A percentile compares a stretch with the other conserved stretches of the same genome.
Evolutionary conservation across 2,797 vertebrate genomes (phyloP).

Genomic region (Trachops cirrhosus): DNA sequence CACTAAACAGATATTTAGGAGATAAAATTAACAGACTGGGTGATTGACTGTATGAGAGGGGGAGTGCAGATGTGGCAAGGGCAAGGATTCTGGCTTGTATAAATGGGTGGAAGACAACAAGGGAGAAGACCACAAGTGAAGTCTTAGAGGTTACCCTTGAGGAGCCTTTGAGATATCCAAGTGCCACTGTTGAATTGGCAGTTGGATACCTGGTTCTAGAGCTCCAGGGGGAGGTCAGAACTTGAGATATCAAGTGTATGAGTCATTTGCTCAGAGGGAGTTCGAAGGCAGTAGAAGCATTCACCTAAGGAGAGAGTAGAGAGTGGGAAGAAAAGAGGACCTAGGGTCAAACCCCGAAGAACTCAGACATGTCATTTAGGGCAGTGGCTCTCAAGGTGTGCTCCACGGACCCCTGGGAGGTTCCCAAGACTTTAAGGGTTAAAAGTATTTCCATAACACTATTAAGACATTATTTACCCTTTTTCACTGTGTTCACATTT

Average conservation of each 20-base stretch:
- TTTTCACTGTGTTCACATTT: background rate
- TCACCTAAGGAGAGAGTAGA: background rate
- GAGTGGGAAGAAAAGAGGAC: background rate
- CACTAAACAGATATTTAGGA: background rate
- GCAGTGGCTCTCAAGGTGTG: background rate
- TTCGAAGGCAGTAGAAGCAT: background rate
- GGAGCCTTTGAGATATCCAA: background rate
- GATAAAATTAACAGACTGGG: background rate
- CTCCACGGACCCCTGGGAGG: background rate
- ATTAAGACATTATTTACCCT: background rate
- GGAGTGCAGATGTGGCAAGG: background rate
- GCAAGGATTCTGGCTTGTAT: background rate
- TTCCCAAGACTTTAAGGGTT: background rate
- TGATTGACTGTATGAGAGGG: background rate
- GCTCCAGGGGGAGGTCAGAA: background rate
- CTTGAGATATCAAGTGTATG: background rate
- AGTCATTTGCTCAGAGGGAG: background rate
- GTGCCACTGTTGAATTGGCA: background rate
- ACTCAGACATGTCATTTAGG: background rate
- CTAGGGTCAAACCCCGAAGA: background rate
- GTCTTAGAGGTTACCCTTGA: background rate
- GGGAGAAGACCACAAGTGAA: background rate
- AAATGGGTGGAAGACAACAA: background rate
- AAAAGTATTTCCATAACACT: slow-evolving; percentile 20
- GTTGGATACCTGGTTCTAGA: background rate